Percentiles rank a stretch among this genome's conserved stretches.
phyloP scores from a whole-genome alignment of 2,888 invertebrate species.

The Nomada hirtipes region DNA sequence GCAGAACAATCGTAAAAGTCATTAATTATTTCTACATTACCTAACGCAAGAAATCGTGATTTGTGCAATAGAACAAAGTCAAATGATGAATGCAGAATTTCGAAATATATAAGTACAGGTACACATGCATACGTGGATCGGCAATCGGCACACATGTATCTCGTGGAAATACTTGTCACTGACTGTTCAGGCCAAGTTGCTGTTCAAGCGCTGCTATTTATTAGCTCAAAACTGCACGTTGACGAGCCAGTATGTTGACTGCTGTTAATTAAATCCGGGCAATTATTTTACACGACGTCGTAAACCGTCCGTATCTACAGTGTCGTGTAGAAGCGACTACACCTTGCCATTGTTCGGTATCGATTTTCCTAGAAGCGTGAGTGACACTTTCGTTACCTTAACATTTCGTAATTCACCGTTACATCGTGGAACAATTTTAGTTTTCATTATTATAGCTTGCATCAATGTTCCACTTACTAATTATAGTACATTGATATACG shows the following conservation, averaged over 20 bases:
- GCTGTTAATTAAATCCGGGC: slow-evolving; percentile 70
- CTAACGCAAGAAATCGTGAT: slow-evolving; percentile 32
- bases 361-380: slow-evolving; percentile 38
- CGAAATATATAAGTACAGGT: too few relatives aligned
- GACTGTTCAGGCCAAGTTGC: slow-evolving; percentile 50
- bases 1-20: not conserved
- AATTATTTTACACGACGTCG: slow-evolving; percentile 70
- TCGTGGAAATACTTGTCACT: slow-evolving; percentile 64
- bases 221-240: slow-evolving; percentile 63
- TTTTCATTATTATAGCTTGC: too few relatives aligned
- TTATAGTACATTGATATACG: too few relatives aligned
- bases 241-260: slow-evolving; percentile 68
- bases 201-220: slow-evolving; percentile 62
- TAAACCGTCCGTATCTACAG: slow-evolving; percentile 62
- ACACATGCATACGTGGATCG: too few relatives aligned
- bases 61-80: slow-evolving; percentile 21
- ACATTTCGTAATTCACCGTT: not conserved
- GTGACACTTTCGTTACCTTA: slow-evolving; percentile 6
- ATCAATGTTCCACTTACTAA: too few relatives aligned
- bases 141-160: slow-evolving; percentile 60
- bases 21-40: slow-evolving; percentile 45
- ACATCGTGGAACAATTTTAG: too few relatives aligned
- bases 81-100: not conserved
- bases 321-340: slow-evolving; percentile 26
- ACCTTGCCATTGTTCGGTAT: slow-evolving; percentile 56